Evolutionary conservation across 2,888 invertebrate genomes (phyloP), one percentile per base, ranked within the genome.

Genomic region (Dilophus febrilis): DNA sequence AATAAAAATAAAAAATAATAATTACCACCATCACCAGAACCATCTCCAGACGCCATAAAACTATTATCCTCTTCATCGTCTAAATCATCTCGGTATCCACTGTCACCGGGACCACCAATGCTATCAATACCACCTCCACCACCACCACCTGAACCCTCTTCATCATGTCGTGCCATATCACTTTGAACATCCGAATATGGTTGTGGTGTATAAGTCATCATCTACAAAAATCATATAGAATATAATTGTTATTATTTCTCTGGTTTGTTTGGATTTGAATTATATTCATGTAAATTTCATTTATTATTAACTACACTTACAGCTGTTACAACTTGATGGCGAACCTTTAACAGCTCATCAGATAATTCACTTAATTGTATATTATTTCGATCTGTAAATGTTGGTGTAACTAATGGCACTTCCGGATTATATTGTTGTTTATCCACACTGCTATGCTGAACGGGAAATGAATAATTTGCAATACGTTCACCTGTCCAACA

Each of bases 401-500:
- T 48, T 36, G 54, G 53, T 26, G 34, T 22, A 36, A 53, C 57
- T 43, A 54, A 49, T 46, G 62, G 61, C 43, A 62, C 61, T 50
- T 62, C 62, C 18, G 62, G 62, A 52, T 62, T 62, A 45, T 62
- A 62, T 40, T 57, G 56, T 47, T 62, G 62, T 13, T 55, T 54
- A 47, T 59, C 59, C 13, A 53, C 50, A 22, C 57, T 57, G 14
- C 54, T 48, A n/a, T 53, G 50, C 48, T 59, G 58, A 37, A 59
- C 52, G 41, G 58, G 49, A 47, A 61, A 59, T 10, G 55, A 55
- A 42, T 62, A 62, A 42, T 62, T 61, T 8, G 59, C 59, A 27
- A 60, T 46, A 13, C 58, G 57, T 45, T 60, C 59, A 45, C 62
- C 62, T 43, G 57, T 61, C 62, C 62, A 62, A 50, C 62, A 62